Percentiles rank a stretch among this genome's conserved stretches.
phyloP scores from a whole-genome alignment of 2,888 invertebrate genomes.

The Eilema depressum region DNA sequence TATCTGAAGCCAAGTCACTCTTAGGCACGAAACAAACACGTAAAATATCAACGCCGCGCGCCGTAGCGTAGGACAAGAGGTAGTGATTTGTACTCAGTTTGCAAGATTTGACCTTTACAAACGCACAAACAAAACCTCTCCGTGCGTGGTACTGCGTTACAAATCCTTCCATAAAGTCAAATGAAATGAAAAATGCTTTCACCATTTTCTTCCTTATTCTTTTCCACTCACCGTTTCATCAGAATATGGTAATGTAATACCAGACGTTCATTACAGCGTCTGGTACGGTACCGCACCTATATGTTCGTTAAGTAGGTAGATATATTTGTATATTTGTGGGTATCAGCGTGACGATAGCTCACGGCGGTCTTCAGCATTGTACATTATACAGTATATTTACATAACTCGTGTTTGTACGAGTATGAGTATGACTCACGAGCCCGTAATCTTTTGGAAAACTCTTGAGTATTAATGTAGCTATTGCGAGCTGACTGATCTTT shows the following conservation, averaged over 20 bases:
- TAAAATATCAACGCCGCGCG: background rate
- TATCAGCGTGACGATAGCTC: constrained; percentile 10
- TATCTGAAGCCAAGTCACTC: background rate
- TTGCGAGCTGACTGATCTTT: background rate
- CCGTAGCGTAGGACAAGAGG: too few species aligned
- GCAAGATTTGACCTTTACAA: background rate
- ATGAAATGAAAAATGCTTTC: background rate
- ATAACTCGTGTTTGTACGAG: constrained; percentile 56
- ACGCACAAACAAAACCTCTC: background rate
- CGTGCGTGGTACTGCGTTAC: background rate
- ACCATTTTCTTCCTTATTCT: background rate
- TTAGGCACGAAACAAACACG: background rate
- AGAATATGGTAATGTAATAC: constrained; percentile 21
- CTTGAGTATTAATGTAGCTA: background rate
- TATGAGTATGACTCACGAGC: constrained; percentile 48
- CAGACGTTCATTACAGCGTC: constrained; percentile 11
- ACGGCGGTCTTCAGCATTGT: constrained; percentile 5
- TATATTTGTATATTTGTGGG: constrained; percentile 18
- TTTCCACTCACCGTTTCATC: constrained; percentile 11
- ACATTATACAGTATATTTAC: constrained; percentile 51
- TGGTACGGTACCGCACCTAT: background rate
- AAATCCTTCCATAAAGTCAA: background rate
- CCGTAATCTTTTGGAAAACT: constrained; percentile 21
- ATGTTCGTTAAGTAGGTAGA: background rate
- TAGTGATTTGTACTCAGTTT: background rate